Evolutionary conservation across 2,797 vertebrate genomes (phyloP).

Genomic region (Sciurus carolinensis): DNA sequence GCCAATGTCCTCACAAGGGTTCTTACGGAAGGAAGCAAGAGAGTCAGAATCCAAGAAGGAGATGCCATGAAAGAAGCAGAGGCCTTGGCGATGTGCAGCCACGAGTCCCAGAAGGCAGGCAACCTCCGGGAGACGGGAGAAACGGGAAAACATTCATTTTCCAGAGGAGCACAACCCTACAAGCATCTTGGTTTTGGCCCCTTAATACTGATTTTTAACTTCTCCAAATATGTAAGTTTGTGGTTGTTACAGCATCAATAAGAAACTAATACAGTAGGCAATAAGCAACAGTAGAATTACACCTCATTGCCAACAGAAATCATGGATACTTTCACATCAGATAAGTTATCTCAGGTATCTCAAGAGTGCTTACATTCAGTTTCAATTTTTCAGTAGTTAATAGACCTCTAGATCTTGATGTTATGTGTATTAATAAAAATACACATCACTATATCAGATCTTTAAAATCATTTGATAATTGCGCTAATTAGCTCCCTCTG

Average conservation of each 20-base stretch:
- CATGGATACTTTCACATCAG: background rate
- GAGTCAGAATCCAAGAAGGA: background rate
- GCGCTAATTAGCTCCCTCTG: background rate
- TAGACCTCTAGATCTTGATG: background rate
- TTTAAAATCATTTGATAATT: background rate
- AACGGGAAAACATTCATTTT: no score
- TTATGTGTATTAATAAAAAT: background rate
- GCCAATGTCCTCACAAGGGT: background rate
- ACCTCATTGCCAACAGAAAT: background rate
- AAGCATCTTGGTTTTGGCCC: background rate
- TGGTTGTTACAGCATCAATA: background rate
- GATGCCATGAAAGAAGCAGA: background rate
- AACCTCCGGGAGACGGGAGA: background rate
- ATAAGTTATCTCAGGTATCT: background rate
- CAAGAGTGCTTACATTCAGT: constrained; percentile 10
- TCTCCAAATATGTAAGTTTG: background rate
- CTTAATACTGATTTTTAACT: background rate
- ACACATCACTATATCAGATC: background rate
- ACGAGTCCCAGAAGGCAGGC: background rate
- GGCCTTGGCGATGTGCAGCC: fast-evolving
- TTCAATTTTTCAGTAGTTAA: background rate
- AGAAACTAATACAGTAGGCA: background rate
- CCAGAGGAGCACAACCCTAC: background rate
- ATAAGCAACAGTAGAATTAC: background rate
- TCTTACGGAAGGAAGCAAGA: background rate